Base-by-base conservation (phyloP, 1,140 invertebrate species). In the Bactericera cockerelli region DNA sequence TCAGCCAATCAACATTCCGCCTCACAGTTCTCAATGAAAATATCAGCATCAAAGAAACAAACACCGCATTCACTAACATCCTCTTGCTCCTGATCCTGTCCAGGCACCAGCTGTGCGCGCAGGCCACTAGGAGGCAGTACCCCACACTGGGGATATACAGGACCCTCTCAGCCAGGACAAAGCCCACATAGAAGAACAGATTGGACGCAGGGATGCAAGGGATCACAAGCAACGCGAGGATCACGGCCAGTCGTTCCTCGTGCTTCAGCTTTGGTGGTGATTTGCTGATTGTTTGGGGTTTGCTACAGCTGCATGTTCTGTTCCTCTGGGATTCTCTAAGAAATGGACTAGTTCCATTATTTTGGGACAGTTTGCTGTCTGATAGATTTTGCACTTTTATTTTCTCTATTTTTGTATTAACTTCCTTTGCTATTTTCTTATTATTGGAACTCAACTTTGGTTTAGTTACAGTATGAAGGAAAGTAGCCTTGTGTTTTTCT, bases 141-240 rank as follows among this genome's bases (percentile, higher is more conserved):
- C 94, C 94, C 65, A 96, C 87, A 72, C 91, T 95, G 26, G 93
- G 93, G 67, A 94, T 79, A 71, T 97, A 97, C 22, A 97, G 77
- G 56, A 97, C 86, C 62, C 93, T 77, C 73, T 97, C 93, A 36
- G 93, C 93, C 10, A 97, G 87, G 28, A 96, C 92, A 71, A 97
- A 97, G 14, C 93, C 93, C 60, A 97, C 93, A 66, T 93, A 93
- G 75, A 96, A 94, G 70, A 95, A 82, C 57, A 83, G 72, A 77
- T 97, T 97, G 60, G 87, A 87, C n/a, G 93, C 92, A 49, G 93
- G 93, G 63, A 97, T 74, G 72, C 95, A 96, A 33, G 93, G 88
- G 60, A 95, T 73, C 53, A 87, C 80, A 61, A 83, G 79, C 64
- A 91, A 68, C 26, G 82, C 79, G 67, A 87, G 69, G 19, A 49